Conservation (phyloP, 2,113 vertebrate species). For the Cairina moschata region DNA sequence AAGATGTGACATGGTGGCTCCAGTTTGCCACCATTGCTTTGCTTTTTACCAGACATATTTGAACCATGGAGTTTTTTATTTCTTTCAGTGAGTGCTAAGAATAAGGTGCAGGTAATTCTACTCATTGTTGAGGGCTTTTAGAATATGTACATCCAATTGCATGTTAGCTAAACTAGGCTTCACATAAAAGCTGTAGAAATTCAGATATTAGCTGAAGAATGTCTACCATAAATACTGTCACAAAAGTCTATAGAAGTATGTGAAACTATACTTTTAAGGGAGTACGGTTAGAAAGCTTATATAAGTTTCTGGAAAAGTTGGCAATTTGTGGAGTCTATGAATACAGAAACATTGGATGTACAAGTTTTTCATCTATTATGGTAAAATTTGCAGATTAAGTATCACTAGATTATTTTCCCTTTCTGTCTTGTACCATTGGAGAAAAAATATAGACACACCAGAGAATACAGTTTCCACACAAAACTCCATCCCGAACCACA, state of each 20-base stretch:
- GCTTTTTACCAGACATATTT: neutral
- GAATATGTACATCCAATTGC: neutral
- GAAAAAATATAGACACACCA: neutral
- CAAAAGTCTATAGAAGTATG: neutral
- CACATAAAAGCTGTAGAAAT: neutral
- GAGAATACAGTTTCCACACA: neutral
- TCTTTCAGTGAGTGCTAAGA: neutral
- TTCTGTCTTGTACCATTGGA: neutral
- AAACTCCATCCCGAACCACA: neutral
- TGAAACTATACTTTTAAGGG: neutral
- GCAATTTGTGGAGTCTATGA: neutral
- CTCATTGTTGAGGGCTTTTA: neutral
- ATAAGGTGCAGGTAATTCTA: neutral
- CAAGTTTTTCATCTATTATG: neutral
- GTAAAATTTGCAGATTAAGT: neutral
- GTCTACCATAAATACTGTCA: neutral
- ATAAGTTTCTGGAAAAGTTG: neutral
- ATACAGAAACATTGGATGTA: neutral
- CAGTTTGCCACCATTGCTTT: neutral
- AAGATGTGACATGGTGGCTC: rapidly evolving
- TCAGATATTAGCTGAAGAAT: neutral
- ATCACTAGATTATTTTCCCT: neutral
- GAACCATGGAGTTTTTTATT: neutral
- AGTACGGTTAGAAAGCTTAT: neutral
- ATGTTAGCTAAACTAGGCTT: neutral